phyloP scores from a whole-genome alignment of 2,797 vertebrate species.

The Helarctos malayanus region DNA sequence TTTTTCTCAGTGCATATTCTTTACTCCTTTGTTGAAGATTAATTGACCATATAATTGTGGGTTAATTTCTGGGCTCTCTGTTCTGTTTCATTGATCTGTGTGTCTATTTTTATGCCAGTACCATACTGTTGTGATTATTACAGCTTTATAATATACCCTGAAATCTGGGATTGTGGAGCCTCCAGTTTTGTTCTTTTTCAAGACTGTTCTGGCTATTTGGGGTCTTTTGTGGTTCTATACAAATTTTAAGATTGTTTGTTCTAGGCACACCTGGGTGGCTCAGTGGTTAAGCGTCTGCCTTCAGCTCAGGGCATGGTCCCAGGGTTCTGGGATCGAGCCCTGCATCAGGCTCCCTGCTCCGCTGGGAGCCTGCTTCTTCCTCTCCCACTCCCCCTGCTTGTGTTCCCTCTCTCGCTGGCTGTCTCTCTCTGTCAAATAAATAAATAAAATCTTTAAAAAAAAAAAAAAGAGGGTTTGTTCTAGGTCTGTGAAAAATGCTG shows the following conservation, averaged over 20 bases:
- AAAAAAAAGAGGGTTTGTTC: background rate
- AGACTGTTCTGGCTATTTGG: background rate
- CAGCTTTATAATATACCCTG: background rate
- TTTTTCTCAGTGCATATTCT: background rate
- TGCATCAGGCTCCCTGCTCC: too few species aligned
- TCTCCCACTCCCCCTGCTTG: too few species aligned
- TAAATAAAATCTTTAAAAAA: too few species aligned
- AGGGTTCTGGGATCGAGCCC: too few species aligned
- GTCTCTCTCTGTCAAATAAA: too few species aligned
- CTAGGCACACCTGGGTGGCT: background rate
- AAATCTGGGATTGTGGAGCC: background rate
- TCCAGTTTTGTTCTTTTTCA: background rate
- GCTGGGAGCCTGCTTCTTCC: too few species aligned
- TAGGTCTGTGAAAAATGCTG: background rate
- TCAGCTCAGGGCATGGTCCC: too few species aligned
- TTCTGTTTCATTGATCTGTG: background rate
- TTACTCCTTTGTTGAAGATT: background rate
- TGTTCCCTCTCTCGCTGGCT: too few species aligned
- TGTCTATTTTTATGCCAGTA: background rate
- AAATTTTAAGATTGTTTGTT: background rate
- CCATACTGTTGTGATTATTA: background rate
- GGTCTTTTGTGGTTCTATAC: background rate
- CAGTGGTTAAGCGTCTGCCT: too few species aligned
- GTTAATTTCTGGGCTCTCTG: background rate
- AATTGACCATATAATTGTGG: background rate